phyloP scores from a whole-genome alignment of 2,888 invertebrate genomes.

The Rambutsinella grinnellia region DNA sequence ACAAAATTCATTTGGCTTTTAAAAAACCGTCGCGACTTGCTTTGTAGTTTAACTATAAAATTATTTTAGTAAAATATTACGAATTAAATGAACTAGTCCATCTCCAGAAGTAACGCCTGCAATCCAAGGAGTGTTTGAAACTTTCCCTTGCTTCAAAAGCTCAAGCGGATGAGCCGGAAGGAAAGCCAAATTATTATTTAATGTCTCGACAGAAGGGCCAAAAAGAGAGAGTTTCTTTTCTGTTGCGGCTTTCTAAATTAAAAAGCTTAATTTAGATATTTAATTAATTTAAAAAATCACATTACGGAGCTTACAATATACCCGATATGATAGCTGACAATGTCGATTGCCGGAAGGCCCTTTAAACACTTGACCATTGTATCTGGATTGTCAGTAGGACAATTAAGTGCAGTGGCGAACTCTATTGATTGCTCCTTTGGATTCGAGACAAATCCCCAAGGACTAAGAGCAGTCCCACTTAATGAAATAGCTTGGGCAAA shows the following conservation, averaged over 20 bases:
- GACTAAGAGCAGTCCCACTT: conserved; percentile 53
- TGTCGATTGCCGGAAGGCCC: conserved; percentile 34
- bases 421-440: conserved; percentile 40
- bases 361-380: conserved; percentile 50
- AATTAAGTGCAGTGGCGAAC: conserved; percentile 43
- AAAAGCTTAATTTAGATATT: conserved; percentile 1
- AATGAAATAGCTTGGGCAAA: conserved; percentile 53
- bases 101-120: conserved; percentile 61
- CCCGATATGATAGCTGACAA: conserved; percentile 54
- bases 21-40: no score
- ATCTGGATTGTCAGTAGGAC: conserved; percentile 39
- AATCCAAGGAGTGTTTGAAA: conserved; percentile 59
- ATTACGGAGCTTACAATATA: conserved; percentile 41
- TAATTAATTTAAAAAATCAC: neutral
- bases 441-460: conserved; percentile 47
- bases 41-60: no score
- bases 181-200: conserved; percentile 49
- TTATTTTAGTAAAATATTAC: no score
- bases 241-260: conserved; percentile 57
- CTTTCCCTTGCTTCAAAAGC: conserved; percentile 48
- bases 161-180: conserved; percentile 50
- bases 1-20: neutral
- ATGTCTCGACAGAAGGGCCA: conserved; percentile 58
- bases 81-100: conserved; percentile 60
- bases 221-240: conserved; percentile 57